These are phyloP conservation scores for Lepilemur ruficaudatus DNA, from an alignment of 2,797 vertebrate species.

Conservation along the genomic window DNA sequence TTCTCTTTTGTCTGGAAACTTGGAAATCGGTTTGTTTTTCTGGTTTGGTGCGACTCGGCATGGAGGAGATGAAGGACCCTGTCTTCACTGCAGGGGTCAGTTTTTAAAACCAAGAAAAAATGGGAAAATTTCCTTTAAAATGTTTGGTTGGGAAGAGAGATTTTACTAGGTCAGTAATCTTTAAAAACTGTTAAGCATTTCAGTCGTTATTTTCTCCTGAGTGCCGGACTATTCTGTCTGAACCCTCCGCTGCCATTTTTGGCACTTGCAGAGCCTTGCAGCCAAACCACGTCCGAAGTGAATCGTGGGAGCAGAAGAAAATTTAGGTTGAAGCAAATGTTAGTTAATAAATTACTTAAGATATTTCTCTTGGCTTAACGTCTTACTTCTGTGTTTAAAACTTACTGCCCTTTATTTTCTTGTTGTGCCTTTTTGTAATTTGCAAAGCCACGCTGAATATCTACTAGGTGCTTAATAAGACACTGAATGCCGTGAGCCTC, in stretches of 20 bases:
- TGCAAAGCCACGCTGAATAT: neutral
- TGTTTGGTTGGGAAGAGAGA: neutral
- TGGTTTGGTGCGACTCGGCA: neutral
- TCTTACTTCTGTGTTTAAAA: neutral
- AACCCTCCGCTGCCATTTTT: neutral
- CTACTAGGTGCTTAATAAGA: no score
- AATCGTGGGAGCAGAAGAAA: neutral
- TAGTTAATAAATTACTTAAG: neutral
- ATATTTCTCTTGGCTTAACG: neutral
- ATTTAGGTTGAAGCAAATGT: neutral
- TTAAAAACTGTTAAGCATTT: neutral
- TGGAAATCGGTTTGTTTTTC: slow-evolving; percentile 6
- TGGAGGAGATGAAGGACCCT: neutral
- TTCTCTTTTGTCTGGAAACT: slow-evolving; percentile 19
- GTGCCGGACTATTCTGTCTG: neutral
- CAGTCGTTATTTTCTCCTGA: neutral
- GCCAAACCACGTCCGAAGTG: accelerated
- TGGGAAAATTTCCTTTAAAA: neutral
- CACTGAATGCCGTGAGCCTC: accelerated
- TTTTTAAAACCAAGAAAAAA: neutral
- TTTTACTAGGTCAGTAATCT: neutral
- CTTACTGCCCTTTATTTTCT: neutral
- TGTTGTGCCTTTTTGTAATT: neutral
- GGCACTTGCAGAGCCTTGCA: neutral
- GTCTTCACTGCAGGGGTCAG: neutral